Conservation (phyloP, 2,888 invertebrate genomes). For the Carterocephalus palaemon region DNA sequence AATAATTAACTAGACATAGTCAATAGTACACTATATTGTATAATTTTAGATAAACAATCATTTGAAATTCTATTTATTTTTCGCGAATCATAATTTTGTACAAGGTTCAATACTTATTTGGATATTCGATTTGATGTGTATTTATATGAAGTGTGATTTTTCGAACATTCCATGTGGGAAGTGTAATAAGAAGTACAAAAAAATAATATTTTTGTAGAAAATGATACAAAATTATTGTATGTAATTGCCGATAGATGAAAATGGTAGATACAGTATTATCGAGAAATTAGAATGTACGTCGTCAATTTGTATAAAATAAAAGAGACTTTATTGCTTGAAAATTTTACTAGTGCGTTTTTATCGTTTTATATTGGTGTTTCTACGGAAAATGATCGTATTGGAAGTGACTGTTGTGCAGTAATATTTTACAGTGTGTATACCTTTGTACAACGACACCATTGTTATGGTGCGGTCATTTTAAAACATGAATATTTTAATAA, state of each 20-base stretch:
- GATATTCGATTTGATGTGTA: constrained; percentile 56
- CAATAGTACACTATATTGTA: constrained; percentile 48
- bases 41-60: constrained; percentile 47
- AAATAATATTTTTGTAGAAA: constrained; percentile 73
- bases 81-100: constrained; percentile 50
- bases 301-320: constrained; percentile 55
- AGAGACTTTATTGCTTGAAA: constrained; percentile 46
- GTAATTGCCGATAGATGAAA: constrained; percentile 41
- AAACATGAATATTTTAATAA: constrained; percentile 74
- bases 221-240: constrained; percentile 53
- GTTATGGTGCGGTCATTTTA: constrained; percentile 56
- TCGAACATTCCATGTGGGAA: constrained; percentile 73
- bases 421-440: constrained; percentile 36
- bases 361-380: constrained; percentile 64
- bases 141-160: constrained; percentile 66
- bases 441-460: constrained; percentile 36
- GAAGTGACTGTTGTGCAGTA: constrained; percentile 45
- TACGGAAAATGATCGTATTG: constrained; percentile 54
- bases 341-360: constrained; percentile 57
- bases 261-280: constrained; percentile 67
- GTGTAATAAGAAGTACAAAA: constrained; percentile 76
- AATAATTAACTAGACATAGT: constrained; percentile 53
- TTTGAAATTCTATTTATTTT: constrained; percentile 68
- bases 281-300: constrained; percentile 47
- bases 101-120: constrained; percentile 41